Conservation (phyloP, 2,797 vertebrate genomes). For the Phoxinus dragarum region DNA sequence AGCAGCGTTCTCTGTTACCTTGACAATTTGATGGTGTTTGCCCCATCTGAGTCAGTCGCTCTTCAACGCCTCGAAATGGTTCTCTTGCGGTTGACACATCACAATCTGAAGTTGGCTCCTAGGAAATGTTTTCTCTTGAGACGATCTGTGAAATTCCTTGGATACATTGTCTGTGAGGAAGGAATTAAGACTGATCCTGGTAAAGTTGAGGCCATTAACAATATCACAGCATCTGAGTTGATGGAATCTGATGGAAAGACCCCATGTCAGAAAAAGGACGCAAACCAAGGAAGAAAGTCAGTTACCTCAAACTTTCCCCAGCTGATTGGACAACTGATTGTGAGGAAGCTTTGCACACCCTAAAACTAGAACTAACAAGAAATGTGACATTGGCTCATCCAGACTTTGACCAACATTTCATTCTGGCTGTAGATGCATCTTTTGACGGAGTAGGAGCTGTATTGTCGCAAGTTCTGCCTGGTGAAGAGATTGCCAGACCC, state of each 20-base stretch:
- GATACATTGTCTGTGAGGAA: background rate
- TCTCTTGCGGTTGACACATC: background rate
- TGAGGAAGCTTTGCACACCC: background rate
- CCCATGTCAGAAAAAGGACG: background rate
- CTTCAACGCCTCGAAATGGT: background rate
- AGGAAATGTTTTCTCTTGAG: background rate
- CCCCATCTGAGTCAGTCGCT: background rate
- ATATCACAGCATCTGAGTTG: background rate
- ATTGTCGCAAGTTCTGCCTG: constrained; percentile 1
- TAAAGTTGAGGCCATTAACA: background rate
- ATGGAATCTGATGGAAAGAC: background rate
- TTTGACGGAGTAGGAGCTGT: constrained; percentile 39
- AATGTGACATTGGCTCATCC: background rate
- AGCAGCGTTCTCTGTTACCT: background rate
- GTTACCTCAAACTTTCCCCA: background rate
- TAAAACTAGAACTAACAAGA: background rate
- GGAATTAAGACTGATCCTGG: background rate
- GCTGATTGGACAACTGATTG: background rate
- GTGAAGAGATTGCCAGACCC: constrained; percentile 11
- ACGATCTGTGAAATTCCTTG: background rate
- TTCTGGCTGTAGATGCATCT: constrained; percentile 16
- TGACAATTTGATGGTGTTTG: constrained; percentile 1
- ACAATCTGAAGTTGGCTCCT: background rate
- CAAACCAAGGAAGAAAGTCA: background rate
- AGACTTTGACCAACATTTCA: constrained; percentile 14